Base-by-base conservation (phyloP, 23 tunicate genomes). In the Trididemnum nubilum region DNA sequence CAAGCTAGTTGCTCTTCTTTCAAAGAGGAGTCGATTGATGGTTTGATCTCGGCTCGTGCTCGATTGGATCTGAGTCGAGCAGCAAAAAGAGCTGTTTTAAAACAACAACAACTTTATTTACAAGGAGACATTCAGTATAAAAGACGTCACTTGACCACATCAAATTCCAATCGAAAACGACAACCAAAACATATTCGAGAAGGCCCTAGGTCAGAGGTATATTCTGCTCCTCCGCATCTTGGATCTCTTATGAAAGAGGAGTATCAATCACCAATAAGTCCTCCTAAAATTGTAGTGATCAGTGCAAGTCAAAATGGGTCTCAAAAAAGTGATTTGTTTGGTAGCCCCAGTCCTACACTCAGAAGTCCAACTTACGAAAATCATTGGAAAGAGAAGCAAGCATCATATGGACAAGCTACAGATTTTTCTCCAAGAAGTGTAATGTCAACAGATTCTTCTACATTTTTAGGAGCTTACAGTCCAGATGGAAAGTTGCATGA, bases 1-100 rank as follows among this genome's bases (percentile, higher is more conserved):
- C n/a, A n/a, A n/a, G n/a, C n/a, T n/a, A 44, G 15, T 9, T 33
- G 21, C 19, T 28, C n/a, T 33, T 32, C 39, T 33, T 4, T 7
- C 5, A 22, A 69, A 33, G 12, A 15, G 32, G 38, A 30, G 3
- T 69, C 74, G 4, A 32, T 33, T 9, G 67, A 61, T 18, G 25
- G 24, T 39, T 73, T 73, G 30, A 90, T 90, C 25, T 90, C 96
- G 0, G 72, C 52, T 50, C 86, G 88, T 5, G 86, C 89, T 28
- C 69, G 74, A 75, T 38, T 30, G 27, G 86, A 73, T n/a, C 51
- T 90, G 21, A 84, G 89, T 65, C 65, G 86, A 73, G 96, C 96
- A 40, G 96, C 96, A 7, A 89, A 84, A 61, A 82, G 83, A 33
- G 81, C 77, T 40, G 89, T 85, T 40, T 28, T 25, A 27, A 36